phyloP scores from a whole-genome alignment of 2,797 vertebrate genomes.

The Telmatherina bonti region DNA sequence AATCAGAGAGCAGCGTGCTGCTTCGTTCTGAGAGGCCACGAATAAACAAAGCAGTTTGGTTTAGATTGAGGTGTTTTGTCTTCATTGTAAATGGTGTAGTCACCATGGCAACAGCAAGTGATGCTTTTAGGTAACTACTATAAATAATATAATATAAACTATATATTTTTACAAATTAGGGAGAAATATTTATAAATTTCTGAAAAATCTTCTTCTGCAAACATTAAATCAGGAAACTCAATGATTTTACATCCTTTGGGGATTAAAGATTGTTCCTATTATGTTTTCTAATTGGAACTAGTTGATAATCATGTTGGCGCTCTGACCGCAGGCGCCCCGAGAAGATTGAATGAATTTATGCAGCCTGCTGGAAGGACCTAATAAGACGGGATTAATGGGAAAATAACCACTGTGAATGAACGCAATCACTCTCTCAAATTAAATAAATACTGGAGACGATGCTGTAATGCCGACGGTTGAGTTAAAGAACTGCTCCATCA shows the following conservation, averaged over 20 bases:
- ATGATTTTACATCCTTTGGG: too few relatives aligned
- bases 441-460: not conserved
- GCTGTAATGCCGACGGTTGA: not conserved
- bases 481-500: not conserved
- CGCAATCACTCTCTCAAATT: not conserved
- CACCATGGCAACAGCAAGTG: constrained; percentile 13
- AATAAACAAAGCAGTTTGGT: too few relatives aligned
- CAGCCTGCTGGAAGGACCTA: constrained; percentile 10
- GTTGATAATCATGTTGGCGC: constrained; percentile 28
- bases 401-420: constrained; percentile 11
- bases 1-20: constrained; percentile 4
- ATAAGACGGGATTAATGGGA: constrained; percentile 1
- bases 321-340: constrained; percentile 9
- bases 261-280: too few relatives aligned
- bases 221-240: too few relatives aligned
- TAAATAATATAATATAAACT: too few relatives aligned
- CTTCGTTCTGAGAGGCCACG: not conserved
- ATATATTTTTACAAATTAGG: not conserved
- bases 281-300: constrained; percentile 24
- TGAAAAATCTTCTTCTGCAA: not conserved
- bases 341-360: constrained; percentile 11
- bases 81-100: constrained; percentile 5
- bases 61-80: not conserved
- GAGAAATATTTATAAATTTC: constrained; percentile 4
- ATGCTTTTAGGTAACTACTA: constrained; percentile 4